Evolutionary conservation across 2,888 invertebrate genomes (phyloP).

Genomic region (Operophtera brumata): DNA sequence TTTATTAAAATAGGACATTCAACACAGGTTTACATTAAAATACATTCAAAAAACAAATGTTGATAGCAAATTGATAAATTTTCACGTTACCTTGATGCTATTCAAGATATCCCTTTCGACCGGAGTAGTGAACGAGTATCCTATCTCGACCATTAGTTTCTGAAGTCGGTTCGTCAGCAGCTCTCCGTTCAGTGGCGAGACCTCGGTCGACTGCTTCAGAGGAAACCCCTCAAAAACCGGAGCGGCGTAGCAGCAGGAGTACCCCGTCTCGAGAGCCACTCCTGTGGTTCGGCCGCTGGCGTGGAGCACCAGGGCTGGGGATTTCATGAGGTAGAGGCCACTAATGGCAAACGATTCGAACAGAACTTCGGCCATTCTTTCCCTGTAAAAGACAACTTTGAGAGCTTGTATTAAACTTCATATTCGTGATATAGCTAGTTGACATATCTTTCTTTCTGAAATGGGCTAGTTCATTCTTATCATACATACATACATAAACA

Average conservation of each 20-base stretch:
- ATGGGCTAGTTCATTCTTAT: too few relatives aligned
- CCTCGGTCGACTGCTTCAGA: constrained; percentile 89
- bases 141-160: constrained; percentile 90
- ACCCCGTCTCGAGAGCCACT: constrained; percentile 75
- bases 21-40: too few relatives aligned
- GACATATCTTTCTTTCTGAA: too few relatives aligned
- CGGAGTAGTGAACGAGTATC: constrained; percentile 93
- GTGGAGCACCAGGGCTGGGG: constrained; percentile 69
- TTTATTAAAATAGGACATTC: too few relatives aligned
- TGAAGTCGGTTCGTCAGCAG: constrained; percentile 89
- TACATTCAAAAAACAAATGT: too few relatives aligned
- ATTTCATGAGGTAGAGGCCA: constrained; percentile 67
- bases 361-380: constrained; percentile 79
- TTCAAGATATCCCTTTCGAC: constrained; percentile 93
- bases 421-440: too few relatives aligned
- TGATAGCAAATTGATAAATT: too few relatives aligned
- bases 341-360: constrained; percentile 82
- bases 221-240: constrained; percentile 85
- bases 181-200: constrained; percentile 92
- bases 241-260: constrained; percentile 68
- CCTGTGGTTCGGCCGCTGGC: constrained; percentile 78
- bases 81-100: constrained; percentile 88
- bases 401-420: too few relatives aligned
- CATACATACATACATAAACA: too few relatives aligned
- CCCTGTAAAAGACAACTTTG: constrained; percentile 65